phyloP scores from a whole-genome alignment of 2,888 invertebrate genomes.

The Nineta flava region DNA sequence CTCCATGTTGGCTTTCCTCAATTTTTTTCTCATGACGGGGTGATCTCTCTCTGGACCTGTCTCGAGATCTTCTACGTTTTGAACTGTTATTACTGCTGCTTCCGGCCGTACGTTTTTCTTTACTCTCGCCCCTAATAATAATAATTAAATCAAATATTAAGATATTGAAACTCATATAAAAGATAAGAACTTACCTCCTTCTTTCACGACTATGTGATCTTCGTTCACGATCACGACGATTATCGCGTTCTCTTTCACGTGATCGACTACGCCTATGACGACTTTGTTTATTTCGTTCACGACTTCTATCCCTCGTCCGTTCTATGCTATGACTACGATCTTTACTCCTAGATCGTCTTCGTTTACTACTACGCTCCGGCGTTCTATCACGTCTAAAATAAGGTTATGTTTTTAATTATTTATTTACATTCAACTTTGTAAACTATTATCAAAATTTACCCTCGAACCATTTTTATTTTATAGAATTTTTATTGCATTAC shows the following conservation, averaged over 20 bases:
- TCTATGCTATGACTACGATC: constrained; percentile 11
- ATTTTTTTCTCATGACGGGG: constrained; percentile 43
- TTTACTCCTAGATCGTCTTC: constrained; percentile 20
- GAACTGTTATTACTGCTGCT: constrained; percentile 31
- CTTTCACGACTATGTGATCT: constrained; percentile 21
- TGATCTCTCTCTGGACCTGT: constrained; percentile 19
- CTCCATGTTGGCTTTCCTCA: constrained; percentile 26
- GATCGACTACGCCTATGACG: constrained; percentile 51
- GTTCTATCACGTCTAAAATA: constrained; percentile 14
- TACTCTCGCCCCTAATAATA: constrained; percentile 38
- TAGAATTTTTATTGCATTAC: not conserved
- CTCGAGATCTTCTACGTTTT: constrained; percentile 16
- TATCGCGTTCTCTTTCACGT: constrained; percentile 36
- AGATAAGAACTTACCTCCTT: constrained; percentile 12
- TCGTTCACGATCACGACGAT: constrained; percentile 19
- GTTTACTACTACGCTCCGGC: constrained; percentile 20
- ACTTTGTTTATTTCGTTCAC: constrained; percentile 40
- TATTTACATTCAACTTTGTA: not conserved
- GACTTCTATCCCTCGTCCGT: constrained; percentile 19
- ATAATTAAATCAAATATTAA: constrained; percentile 10
- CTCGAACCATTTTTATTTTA: not conserved
- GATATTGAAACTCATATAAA: constrained; percentile 5
- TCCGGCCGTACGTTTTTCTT: constrained; percentile 41
- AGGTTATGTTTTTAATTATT: not conserved
- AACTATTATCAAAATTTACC: not conserved